phyloP scores from a whole-genome alignment of 2,113 vertebrate genomes.

The Tachuris rubrigastra region DNA sequence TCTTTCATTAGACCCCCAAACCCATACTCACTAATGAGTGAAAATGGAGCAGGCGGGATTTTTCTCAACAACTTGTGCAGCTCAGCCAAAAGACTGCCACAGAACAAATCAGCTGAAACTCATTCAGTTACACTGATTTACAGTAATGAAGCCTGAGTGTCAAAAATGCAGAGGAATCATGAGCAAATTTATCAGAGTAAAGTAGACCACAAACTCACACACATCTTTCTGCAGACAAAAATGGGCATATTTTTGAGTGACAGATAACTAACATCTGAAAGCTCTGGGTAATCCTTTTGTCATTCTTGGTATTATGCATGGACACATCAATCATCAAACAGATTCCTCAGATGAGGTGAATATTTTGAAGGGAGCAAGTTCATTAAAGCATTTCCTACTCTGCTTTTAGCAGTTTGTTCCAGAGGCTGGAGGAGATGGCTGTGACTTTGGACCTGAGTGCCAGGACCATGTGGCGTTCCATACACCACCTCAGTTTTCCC shows the following conservation, averaged over 20 bases:
- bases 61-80: neutral
- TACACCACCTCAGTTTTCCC: neutral
- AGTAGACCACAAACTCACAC: neutral
- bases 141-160: neutral
- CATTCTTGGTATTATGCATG: neutral
- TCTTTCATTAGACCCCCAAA: neutral
- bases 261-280: neutral
- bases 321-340: neutral
- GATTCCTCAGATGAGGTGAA: neutral
- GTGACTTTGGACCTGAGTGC: neutral
- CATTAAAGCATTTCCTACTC: neutral
- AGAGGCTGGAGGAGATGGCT: neutral
- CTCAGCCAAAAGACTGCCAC: neutral
- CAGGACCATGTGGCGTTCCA: accelerated
- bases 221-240: neutral
- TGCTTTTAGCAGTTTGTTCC: neutral
- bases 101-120: neutral
- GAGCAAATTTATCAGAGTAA: neutral
- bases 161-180: neutral
- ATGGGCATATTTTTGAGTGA: neutral
- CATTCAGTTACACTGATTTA: neutral
- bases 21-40: neutral
- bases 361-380: neutral
- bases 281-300: neutral
- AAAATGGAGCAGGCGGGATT: neutral